Evolutionary conservation across 2,113 vertebrate species (phyloP).

Genomic region (Lycocorax pyrrhopterus): DNA sequence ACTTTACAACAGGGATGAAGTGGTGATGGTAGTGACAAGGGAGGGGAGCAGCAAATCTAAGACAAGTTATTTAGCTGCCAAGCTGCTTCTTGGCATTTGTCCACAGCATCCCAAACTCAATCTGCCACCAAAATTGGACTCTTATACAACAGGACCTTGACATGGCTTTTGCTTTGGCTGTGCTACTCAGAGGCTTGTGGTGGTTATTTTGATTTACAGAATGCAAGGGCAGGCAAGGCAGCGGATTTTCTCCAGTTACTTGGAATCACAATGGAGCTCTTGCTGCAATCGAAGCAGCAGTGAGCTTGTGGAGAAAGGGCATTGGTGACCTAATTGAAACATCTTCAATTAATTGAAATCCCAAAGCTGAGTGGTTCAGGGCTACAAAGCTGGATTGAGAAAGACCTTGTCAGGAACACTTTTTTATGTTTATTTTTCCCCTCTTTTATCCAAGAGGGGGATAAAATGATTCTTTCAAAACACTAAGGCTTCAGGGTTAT

Average conservation of each 20-base stretch:
- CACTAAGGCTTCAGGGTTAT: neutral
- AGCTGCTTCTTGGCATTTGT: neutral
- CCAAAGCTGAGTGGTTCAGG: neutral
- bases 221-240: neutral
- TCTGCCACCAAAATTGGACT: neutral
- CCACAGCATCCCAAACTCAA: neutral
- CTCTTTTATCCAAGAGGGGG: neutral
- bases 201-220: neutral
- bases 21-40: neutral
- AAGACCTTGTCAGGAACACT: neutral
- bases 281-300: neutral
- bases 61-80: neutral
- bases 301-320: neutral
- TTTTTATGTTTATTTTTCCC: fast-evolving
- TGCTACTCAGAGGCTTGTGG: neutral
- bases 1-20: neutral
- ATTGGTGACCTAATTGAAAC: neutral
- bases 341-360: neutral
- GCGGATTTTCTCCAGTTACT: neutral
- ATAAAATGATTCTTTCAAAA: neutral
- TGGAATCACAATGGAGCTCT: neutral
- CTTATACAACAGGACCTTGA: neutral
- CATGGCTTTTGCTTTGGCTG: neutral
- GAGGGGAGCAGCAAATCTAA: neutral
- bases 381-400: neutral